Conservation (phyloP, 2,113 vertebrate species). For the Gadus chalcogrammus region DNA sequence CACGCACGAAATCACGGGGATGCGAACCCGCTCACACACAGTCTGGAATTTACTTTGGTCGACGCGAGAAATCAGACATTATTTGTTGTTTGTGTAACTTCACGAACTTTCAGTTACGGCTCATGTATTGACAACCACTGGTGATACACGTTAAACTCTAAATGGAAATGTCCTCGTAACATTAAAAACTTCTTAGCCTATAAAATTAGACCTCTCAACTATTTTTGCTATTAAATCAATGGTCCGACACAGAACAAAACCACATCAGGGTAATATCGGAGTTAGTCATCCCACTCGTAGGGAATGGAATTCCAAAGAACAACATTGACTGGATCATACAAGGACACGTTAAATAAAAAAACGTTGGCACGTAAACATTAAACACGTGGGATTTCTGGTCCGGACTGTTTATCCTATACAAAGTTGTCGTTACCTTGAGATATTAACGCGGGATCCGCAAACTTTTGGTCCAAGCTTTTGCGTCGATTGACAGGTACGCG, state of each 20-base stretch:
- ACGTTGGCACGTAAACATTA: too few relatives aligned
- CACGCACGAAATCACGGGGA: conserved; percentile 19
- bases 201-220: too few relatives aligned
- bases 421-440: conserved; percentile 36
- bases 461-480: conserved; percentile 31
- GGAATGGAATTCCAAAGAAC: too few relatives aligned
- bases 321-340: not conserved
- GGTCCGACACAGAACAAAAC: too few relatives aligned
- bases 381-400: not conserved
- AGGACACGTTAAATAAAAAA: not conserved
- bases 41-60: conserved; percentile 48
- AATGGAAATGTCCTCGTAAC: not conserved
- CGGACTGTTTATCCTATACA: not conserved
- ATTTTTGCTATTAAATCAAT: too few relatives aligned
- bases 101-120: too few relatives aligned
- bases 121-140: too few relatives aligned
- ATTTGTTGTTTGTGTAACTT: too few relatives aligned
- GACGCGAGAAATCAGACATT: too few relatives aligned
- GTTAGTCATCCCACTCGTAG: too few relatives aligned
- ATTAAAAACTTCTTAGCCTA: too few relatives aligned
- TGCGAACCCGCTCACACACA: conserved; percentile 29
- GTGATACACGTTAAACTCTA: not conserved
- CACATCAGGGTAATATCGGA: too few relatives aligned
- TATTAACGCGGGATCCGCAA: conserved; percentile 8
- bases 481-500: conserved; percentile 28